Evolutionary conservation across 2,888 invertebrate genomes (phyloP).

Genomic region (Sepioteuthis lessoniana): DNA sequence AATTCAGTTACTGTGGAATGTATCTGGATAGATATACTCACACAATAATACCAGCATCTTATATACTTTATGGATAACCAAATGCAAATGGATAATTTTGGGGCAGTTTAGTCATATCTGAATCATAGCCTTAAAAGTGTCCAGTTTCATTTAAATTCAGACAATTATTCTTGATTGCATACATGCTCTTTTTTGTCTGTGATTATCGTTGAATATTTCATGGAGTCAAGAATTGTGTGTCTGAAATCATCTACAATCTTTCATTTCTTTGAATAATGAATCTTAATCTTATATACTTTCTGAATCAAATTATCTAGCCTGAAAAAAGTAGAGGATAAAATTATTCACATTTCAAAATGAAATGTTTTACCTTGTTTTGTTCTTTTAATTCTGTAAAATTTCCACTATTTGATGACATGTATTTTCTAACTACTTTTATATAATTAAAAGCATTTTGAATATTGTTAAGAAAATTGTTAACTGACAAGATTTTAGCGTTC

Average conservation of each 20-base stretch:
- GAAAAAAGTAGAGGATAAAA: background rate
- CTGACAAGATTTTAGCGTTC: background rate
- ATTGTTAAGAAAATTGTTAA: background rate
- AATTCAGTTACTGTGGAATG: no score
- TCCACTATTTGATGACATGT: background rate
- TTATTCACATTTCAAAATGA: background rate
- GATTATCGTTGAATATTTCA: background rate
- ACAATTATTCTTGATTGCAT: background rate
- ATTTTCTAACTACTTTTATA: background rate
- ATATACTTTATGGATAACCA: no score
- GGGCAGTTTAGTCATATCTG: no score
- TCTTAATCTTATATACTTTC: background rate
- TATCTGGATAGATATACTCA: no score
- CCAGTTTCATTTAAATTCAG: background rate
- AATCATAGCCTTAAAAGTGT: background rate
- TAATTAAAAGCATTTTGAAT: background rate
- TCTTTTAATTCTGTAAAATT: background rate
- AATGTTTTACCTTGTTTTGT: background rate
- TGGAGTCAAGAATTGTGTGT: background rate
- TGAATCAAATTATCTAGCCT: background rate
- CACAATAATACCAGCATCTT: no score
- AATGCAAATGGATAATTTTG: no score
- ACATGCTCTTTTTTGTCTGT: background rate
- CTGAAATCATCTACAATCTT: background rate
- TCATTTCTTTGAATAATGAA: background rate